Conservation (phyloP, 2,797 vertebrate species). For the Otolemur crassicaudatus region DNA sequence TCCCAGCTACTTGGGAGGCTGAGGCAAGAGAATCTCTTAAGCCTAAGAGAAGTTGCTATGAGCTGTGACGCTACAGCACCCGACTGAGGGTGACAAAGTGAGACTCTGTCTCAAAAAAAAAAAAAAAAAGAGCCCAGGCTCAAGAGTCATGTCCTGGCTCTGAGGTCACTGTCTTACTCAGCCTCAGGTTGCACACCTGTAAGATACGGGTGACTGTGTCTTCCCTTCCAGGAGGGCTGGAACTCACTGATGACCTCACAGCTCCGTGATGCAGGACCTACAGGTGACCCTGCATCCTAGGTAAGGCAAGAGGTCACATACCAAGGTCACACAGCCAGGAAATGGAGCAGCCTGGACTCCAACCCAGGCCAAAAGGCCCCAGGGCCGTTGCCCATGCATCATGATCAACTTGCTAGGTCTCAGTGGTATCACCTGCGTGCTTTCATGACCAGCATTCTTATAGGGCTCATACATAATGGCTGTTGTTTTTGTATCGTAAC, state of each 20-base stretch:
- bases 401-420: neutral
- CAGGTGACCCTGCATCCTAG: neutral
- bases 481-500: neutral
- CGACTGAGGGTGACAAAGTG: no score
- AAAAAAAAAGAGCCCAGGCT: neutral
- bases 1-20: no score
- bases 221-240: neutral
- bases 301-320: accelerated
- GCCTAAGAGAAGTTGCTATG: no score
- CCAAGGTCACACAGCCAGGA: neutral
- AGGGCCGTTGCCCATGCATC: neutral
- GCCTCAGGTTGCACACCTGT: neutral
- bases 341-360: neutral
- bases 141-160: no score
- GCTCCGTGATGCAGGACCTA: accelerated
- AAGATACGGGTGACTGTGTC: accelerated
- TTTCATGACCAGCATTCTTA: accelerated
- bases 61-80: no score
- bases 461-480: neutral
- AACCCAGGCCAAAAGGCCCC: neutral
- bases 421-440: accelerated
- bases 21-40: no score
- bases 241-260: neutral
- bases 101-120: no score
- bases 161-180: neutral